Percentiles rank a stretch among this genome's conserved stretches.
Evolutionary conservation across 2,113 vertebrate species (phyloP).

Genomic region (Parus major): DNA sequence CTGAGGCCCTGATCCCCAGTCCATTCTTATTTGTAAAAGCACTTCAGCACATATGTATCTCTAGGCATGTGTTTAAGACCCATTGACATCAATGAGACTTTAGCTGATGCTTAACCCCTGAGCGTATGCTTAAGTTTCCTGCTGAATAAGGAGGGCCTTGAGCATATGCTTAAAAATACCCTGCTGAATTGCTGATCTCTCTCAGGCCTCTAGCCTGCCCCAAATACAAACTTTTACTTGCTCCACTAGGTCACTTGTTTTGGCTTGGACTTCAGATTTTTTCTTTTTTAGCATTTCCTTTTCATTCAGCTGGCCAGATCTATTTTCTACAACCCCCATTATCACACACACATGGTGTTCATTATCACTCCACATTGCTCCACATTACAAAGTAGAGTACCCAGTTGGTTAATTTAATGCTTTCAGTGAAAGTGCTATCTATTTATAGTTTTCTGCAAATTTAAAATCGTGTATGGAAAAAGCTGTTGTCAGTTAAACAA

Average conservation of each 20-base stretch:
- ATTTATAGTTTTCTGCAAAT: conserved; percentile 56
- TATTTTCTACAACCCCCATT: conserved; percentile 66
- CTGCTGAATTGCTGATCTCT: conserved; percentile 56
- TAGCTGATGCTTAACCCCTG: conserved; percentile 67
- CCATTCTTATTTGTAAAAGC: conserved; percentile 61
- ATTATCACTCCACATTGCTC: conserved; percentile 75
- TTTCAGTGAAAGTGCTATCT: conserved; percentile 64
- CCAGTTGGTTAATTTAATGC: conserved; percentile 68
- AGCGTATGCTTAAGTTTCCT: conserved; percentile 67
- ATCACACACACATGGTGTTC: conserved; percentile 74
- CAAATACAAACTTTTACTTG: conserved; percentile 2
- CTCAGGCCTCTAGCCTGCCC: background rate
- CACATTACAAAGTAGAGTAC: conserved; percentile 58
- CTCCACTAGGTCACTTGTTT: conserved; percentile 45
- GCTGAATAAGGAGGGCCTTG: conserved; percentile 36
- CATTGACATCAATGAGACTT: conserved; percentile 66
- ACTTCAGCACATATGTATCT: conserved; percentile 67
- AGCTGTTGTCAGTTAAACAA: conserved; percentile 55
- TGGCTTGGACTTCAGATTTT: conserved; percentile 50
- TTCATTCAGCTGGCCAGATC: conserved; percentile 56
- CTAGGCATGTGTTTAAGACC: conserved; percentile 66
- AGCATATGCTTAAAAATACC: conserved; percentile 63
- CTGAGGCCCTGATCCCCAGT: conserved; percentile 63
- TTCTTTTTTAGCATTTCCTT: conserved; percentile 63
- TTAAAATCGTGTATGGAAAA: conserved; percentile 7